These are phyloP conservation scores for Hylomyscus alleni DNA, from an alignment of 2,797 vertebrate genomes.

Conservation along the genomic window DNA sequence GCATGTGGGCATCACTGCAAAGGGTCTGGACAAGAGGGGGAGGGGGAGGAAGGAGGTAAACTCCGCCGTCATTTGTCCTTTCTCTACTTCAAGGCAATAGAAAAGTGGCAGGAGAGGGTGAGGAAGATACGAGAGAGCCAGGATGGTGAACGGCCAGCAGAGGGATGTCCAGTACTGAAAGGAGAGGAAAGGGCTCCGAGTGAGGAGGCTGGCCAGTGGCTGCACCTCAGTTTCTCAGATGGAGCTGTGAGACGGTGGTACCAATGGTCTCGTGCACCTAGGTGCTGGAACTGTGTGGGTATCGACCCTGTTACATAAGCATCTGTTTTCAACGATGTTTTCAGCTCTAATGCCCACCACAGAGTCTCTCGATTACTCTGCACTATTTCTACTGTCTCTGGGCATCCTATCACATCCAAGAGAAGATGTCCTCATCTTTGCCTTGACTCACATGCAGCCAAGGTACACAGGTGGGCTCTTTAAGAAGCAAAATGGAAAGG, in stretches of 20 bases:
- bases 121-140: rapidly evolving
- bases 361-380: not conserved
- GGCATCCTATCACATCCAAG: not conserved
- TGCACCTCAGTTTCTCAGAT: not conserved
- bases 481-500: not conserved
- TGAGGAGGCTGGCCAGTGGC: too few relatives aligned
- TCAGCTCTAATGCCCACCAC: too few relatives aligned
- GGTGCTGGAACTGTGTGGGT: not conserved
- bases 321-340: not conserved
- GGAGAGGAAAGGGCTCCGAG: not conserved
- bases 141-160: rapidly evolving
- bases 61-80: not conserved
- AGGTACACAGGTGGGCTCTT: not conserved
- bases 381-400: not conserved
- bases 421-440: not conserved
- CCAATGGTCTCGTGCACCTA: not conserved
- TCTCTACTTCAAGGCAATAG: not conserved
- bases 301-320: not conserved
- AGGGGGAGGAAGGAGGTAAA: not conserved
- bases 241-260: not conserved
- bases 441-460: not conserved
- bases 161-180: rapidly evolving
- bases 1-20: rapidly evolving
- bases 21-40: not conserved
- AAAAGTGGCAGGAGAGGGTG: not conserved